Evolutionary conservation across 2,113 vertebrate genomes (phyloP).

Genomic region (Ctenomys sociabilis): DNA sequence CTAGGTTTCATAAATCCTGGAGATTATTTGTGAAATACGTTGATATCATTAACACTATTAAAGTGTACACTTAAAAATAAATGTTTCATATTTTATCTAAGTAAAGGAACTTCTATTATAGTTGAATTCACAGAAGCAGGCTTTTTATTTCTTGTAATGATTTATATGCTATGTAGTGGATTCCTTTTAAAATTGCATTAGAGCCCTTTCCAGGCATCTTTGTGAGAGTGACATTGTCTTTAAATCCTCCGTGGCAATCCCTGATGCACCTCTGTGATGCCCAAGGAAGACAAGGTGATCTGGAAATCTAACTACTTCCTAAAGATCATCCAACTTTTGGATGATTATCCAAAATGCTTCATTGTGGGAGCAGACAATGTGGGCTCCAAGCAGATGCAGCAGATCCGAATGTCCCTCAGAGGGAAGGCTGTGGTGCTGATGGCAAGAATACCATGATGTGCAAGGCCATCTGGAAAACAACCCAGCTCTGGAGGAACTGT

Average conservation of each 20-base stretch:
- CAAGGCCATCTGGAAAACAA: too few species aligned
- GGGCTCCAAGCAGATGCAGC: background rate
- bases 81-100: background rate
- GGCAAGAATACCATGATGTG: background rate
- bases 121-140: background rate
- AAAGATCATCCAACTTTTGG: too few species aligned
- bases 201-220: too few species aligned
- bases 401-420: background rate
- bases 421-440: background rate
- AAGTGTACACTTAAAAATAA: background rate
- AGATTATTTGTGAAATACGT: background rate
- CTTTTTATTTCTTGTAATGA: background rate
- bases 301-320: too few species aligned
- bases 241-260: too few species aligned
- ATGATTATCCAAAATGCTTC: too few species aligned
- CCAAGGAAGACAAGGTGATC: too few species aligned
- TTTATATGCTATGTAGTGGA: background rate
- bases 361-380: too few species aligned
- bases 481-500: background rate
- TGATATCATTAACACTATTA: background rate
- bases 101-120: background rate
- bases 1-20: background rate
- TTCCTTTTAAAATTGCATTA: slow-evolving; percentile 26
- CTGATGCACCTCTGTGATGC: too few species aligned
- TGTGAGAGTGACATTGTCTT: too few species aligned